Evolutionary conservation across 2,888 invertebrate species (phyloP).

Genomic region (Xylota segnis): DNA sequence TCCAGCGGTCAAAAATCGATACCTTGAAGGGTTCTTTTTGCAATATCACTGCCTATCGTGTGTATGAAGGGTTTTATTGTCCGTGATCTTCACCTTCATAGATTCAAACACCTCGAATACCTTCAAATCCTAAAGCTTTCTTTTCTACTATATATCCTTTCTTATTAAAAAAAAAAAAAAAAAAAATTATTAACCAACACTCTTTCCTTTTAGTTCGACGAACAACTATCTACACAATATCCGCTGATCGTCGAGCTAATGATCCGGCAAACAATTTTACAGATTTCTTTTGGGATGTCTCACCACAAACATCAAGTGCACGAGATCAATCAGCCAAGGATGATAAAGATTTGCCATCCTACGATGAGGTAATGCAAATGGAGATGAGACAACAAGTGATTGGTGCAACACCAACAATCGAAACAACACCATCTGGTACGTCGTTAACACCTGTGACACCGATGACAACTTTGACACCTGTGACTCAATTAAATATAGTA

Average conservation of each 20-base stretch:
- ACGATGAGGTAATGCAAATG: constrained; percentile 83
- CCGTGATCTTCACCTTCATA: too few relatives aligned
- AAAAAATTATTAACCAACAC: neutral
- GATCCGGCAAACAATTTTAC: constrained; percentile 78
- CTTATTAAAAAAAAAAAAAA: too few relatives aligned
- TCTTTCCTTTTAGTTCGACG: constrained; percentile 44
- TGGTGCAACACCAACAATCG: constrained; percentile 72
- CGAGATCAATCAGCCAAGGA: constrained; percentile 81
- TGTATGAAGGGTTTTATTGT: too few relatives aligned
- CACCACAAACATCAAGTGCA: constrained; percentile 80
- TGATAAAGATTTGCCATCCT: constrained; percentile 82
- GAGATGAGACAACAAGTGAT: constrained; percentile 71
- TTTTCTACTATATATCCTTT: too few relatives aligned
- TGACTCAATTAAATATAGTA: neutral
- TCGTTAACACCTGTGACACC: neutral
- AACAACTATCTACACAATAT: constrained; percentile 56
- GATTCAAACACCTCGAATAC: too few relatives aligned
- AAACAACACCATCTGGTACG: neutral
- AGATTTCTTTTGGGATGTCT: constrained; percentile 82
- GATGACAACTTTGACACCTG: neutral
- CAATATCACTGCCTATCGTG: too few relatives aligned
- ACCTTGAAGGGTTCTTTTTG: too few relatives aligned
- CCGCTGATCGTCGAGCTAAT: constrained; percentile 36
- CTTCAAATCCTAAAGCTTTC: too few relatives aligned
- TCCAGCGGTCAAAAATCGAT: too few relatives aligned